Evolutionary conservation across 2,113 vertebrate species (phyloP).

Genomic region (Rissa tridactyla): DNA sequence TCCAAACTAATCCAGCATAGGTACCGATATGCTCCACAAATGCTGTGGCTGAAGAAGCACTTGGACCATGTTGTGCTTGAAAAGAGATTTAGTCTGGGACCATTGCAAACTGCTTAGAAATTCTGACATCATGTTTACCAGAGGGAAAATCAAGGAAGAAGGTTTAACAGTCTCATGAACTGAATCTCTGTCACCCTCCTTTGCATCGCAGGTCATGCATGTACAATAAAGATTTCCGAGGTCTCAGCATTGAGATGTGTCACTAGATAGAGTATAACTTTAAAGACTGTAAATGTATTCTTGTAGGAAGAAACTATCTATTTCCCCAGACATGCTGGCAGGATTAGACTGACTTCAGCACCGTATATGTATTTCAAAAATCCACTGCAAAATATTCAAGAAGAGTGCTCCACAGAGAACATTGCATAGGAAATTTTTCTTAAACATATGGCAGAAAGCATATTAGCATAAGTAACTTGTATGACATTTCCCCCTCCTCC

Average conservation of each 20-base stretch:
- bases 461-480: constrained; percentile 23
- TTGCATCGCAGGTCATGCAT: neutral
- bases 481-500: constrained; percentile 12
- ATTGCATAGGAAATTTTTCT: neutral
- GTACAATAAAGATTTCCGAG: neutral
- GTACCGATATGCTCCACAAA: neutral
- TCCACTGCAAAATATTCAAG: neutral
- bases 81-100: neutral
- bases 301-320: neutral
- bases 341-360: constrained; percentile 8
- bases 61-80: neutral
- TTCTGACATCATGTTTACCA: neutral
- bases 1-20: neutral
- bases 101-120: neutral
- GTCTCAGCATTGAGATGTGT: neutral
- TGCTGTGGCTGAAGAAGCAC: neutral
- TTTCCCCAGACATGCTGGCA: neutral
- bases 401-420: neutral
- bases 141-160: neutral
- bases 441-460: constrained; percentile 45
- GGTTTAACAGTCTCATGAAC: neutral
- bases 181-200: neutral
- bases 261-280: neutral
- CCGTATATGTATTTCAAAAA: neutral
- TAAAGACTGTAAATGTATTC: neutral